Percentiles rank a stretch among this genome's conserved stretches.
phyloP scores from a whole-genome alignment of 2,113 vertebrate genomes.

The Engraulis encrasicolus region DNA sequence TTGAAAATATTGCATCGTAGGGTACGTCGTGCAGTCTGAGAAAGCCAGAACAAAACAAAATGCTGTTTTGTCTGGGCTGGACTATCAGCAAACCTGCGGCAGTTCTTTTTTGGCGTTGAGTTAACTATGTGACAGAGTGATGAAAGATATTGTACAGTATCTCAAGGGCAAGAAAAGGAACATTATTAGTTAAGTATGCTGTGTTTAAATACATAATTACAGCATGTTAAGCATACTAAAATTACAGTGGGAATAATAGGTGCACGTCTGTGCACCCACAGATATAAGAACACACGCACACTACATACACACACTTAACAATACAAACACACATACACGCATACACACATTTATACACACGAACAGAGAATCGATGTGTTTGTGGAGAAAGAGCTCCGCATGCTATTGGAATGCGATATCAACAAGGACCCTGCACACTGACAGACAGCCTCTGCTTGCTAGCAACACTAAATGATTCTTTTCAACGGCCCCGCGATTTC shows the following conservation, averaged over 20 bases:
- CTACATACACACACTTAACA: background rate
- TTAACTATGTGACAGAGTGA: background rate
- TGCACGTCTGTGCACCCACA: too few relatives aligned
- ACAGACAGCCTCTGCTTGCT: background rate
- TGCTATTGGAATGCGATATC: slow-evolving; percentile 8
- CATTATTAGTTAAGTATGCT: background rate
- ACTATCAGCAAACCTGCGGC: background rate
- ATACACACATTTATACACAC: background rate
- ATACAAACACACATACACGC: background rate
- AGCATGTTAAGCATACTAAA: background rate
- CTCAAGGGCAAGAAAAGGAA: background rate
- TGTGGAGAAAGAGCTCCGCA: background rate
- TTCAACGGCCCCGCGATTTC: background rate
- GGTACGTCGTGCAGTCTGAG: background rate
- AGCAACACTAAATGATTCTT: background rate
- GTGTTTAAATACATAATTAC: background rate
- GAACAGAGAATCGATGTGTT: background rate
- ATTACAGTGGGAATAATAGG: background rate
- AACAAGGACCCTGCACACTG: background rate
- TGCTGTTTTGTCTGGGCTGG: background rate
- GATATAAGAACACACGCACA: background rate
- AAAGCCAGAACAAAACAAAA: background rate
- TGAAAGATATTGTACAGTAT: background rate
- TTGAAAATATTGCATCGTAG: background rate
- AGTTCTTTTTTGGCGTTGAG: background rate